phyloP scores from a whole-genome alignment of 2,797 vertebrate species.

The Pseudopleuronectes americanus region DNA sequence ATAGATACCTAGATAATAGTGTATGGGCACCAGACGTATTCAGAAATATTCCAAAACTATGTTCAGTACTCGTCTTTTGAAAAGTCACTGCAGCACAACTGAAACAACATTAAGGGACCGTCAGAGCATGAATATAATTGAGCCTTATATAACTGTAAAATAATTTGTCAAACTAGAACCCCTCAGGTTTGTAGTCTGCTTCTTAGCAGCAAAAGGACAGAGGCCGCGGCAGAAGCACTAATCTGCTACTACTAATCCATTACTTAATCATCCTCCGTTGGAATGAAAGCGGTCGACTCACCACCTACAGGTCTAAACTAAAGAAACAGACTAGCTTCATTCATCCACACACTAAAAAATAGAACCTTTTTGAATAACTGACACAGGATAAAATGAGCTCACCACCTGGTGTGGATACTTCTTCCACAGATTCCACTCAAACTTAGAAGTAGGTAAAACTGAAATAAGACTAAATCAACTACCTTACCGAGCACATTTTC shows the following conservation, averaged over 20 bases:
- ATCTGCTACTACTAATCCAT: constrained; percentile 50
- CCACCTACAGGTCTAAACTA: constrained; percentile 26
- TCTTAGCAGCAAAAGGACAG: constrained; percentile 32
- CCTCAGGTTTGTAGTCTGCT: constrained; percentile 11
- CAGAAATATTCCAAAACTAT: neutral
- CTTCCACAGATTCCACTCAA: constrained; percentile 30
- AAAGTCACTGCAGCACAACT: neutral
- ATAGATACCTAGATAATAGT: neutral
- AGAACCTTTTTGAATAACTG: neutral
- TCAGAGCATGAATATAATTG: neutral
- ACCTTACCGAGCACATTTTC: constrained; percentile 17
- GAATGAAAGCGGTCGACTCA: constrained; percentile 41
- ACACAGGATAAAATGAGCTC: constrained; percentile 2
- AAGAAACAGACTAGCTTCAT: constrained; percentile 10
- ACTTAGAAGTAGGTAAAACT: constrained; percentile 16
- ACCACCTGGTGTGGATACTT: constrained; percentile 18
- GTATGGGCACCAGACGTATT: neutral
- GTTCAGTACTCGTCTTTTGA: neutral
- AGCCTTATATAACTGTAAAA: constrained; percentile 1
- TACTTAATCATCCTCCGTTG: constrained; percentile 50
- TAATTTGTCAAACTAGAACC: constrained; percentile 13
- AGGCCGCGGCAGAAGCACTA: constrained; percentile 34
- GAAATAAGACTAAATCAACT: constrained; percentile 1
- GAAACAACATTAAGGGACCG: neutral
- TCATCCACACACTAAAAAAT: constrained; percentile 20